phyloP scores from a whole-genome alignment of 1,140 invertebrate species.

The Venustaconcha ellipsiformis region DNA sequence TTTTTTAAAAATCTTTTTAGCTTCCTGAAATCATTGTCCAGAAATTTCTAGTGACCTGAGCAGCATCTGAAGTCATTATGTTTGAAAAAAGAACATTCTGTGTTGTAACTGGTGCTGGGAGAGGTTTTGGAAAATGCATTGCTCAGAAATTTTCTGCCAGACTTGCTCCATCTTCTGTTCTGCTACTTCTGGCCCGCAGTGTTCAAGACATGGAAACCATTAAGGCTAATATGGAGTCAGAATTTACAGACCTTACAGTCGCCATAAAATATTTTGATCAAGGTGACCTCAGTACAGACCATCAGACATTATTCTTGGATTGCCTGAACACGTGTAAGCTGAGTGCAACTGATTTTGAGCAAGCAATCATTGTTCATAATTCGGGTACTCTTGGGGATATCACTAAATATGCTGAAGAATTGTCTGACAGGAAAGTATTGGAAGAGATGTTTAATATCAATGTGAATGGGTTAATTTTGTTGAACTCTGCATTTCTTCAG shows the following conservation, averaged over 20 bases:
- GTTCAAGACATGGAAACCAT: conserved; percentile 73
- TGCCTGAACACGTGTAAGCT: conserved; percentile 59
- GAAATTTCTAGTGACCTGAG: too few relatives aligned
- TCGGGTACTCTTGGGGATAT: conserved; percentile 84
- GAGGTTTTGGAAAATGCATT: conserved; percentile 86
- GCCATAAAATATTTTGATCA: conserved; percentile 62
- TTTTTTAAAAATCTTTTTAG: too few relatives aligned
- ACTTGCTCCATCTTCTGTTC: conserved; percentile 75
- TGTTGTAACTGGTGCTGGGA: conserved; percentile 85
- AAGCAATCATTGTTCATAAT: conserved; percentile 89
- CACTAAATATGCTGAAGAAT: conserved; percentile 71
- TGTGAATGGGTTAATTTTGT: conserved; percentile 80
- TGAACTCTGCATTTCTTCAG: conserved; percentile 83
- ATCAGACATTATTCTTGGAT: conserved; percentile 69
- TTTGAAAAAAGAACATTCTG: conserved; percentile 37
- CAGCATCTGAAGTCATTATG: background rate
- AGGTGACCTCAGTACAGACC: conserved; percentile 55
- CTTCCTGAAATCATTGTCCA: too few relatives aligned
- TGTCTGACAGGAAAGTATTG: conserved; percentile 68
- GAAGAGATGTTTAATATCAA: conserved; percentile 81
- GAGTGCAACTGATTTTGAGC: conserved; percentile 73
- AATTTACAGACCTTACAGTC: conserved; percentile 35
- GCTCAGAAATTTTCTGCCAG: conserved; percentile 78
- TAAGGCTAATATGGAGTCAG: conserved; percentile 67
- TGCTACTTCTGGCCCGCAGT: conserved; percentile 83